Evolutionary conservation across 2,113 vertebrate species (phyloP).

Genomic region (Himantopus leucocephalus): DNA sequence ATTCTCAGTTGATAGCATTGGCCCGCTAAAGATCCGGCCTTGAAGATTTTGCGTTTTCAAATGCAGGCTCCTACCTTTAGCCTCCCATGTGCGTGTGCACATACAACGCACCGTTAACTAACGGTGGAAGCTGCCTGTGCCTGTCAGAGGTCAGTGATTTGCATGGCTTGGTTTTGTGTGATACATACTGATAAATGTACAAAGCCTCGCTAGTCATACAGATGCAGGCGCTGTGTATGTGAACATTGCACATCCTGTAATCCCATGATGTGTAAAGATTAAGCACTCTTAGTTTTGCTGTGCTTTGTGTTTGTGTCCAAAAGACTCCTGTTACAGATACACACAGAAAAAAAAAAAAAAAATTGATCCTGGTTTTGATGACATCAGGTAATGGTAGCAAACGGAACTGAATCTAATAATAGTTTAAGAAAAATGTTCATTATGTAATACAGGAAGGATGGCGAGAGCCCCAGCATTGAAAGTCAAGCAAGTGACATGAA

Average conservation of each 20-base stretch:
- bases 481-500: conserved; percentile 47
- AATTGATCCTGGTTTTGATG: conserved; percentile 34
- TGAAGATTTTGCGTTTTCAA: background rate
- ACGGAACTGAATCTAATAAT: conserved; percentile 53
- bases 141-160: conserved; percentile 5
- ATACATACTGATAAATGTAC: background rate
- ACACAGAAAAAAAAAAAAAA: background rate
- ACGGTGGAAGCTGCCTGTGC: background rate
- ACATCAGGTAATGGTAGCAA: conserved; percentile 23
- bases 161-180: background rate
- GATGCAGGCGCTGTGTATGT: background rate
- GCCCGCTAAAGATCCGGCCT: background rate
- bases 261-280: background rate
- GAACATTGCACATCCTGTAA: background rate
- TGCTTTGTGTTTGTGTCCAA: background rate
- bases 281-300: background rate
- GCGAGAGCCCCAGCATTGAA: conserved; percentile 9
- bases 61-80: background rate
- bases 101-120: background rate
- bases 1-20: background rate
- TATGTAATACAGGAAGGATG: conserved; percentile 44
- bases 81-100: background rate
- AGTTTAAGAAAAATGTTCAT: conserved; percentile 54
- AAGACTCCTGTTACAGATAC: background rate
- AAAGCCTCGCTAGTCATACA: background rate